These are phyloP conservation scores for Notiomystis cincta DNA, from an alignment of 2,113 vertebrate species.

Conservation along the genomic window DNA sequence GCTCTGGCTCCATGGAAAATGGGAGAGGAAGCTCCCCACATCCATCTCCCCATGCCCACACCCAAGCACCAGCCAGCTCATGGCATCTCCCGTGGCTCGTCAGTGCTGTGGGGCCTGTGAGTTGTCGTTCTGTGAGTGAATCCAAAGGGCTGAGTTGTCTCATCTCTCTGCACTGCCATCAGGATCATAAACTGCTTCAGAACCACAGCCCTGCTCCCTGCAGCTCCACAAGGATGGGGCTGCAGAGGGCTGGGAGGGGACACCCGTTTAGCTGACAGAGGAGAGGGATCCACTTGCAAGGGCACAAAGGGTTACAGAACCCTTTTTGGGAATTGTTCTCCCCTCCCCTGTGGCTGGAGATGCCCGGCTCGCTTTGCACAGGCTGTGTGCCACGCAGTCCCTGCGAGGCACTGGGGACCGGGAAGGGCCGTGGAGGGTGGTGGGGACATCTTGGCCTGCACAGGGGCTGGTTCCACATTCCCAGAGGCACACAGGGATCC, in stretches of 20 bases:
- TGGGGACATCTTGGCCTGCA: neutral
- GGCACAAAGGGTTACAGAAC: neutral
- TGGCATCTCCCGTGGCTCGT: neutral
- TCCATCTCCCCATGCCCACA: neutral
- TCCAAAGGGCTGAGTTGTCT: neutral
- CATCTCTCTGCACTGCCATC: neutral
- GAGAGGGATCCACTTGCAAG: neutral
- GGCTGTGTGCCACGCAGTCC: neutral
- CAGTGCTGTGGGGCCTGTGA: neutral
- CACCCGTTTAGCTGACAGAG: neutral
- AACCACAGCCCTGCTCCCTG: neutral
- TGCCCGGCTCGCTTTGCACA: neutral
- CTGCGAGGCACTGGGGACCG: neutral
- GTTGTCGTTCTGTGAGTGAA: neutral
- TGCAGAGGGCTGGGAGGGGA: neutral
- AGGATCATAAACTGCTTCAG: neutral
- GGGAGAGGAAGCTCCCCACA: neutral
- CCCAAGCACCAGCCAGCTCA: neutral
- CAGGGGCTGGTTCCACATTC: neutral
- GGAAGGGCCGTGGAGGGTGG: neutral
- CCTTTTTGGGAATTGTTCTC: neutral
- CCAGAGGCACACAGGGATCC: neutral
- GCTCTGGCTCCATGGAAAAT: neutral
- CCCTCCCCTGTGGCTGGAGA: neutral
- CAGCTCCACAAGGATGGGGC: neutral